These are phyloP conservation scores for Antedon mediterranea DNA, from an alignment of 53 echinoderm and acorn worm genomes.

Conservation along the genomic window DNA sequence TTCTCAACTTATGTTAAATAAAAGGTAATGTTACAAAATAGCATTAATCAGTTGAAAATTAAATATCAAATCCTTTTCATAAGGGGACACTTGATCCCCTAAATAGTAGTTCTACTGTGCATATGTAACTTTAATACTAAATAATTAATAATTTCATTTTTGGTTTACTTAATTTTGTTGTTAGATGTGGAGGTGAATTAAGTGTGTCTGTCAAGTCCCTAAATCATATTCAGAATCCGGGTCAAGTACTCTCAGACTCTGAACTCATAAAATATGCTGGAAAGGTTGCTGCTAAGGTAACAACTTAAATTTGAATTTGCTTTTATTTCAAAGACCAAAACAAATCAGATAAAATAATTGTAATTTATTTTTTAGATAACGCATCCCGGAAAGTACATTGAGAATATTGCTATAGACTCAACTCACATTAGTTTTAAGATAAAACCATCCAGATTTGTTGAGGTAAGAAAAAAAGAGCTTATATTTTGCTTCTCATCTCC, in stretches of 20 bases:
- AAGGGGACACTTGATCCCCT: too few species aligned
- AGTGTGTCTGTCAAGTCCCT: constrained; percentile 14
- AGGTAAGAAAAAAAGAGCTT: background rate
- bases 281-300: constrained; percentile 17
- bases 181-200: constrained; percentile 9
- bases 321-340: too few species aligned
- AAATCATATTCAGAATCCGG: background rate
- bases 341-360: background rate
- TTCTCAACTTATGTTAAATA: constrained; percentile 12
- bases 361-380: constrained; percentile 13
- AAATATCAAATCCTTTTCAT: too few species aligned
- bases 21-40: too few species aligned
- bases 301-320: too few species aligned
- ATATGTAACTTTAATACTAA: too few species aligned
- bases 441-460: constrained; percentile 1
- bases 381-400: constrained; percentile 53
- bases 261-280: constrained; percentile 8
- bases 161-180: background rate
- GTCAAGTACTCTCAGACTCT: background rate
- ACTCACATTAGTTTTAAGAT: constrained; percentile 36
- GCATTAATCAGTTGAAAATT: too few species aligned
- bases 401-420: constrained; percentile 29
- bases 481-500: too few species aligned
- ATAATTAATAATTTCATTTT: too few species aligned
- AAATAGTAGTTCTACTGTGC: too few species aligned